Percentiles rank a stretch among this genome's conserved stretches.
Evolutionary conservation across 2,113 vertebrate genomes (phyloP).

Genomic region (Chionodraco myersi): DNA sequence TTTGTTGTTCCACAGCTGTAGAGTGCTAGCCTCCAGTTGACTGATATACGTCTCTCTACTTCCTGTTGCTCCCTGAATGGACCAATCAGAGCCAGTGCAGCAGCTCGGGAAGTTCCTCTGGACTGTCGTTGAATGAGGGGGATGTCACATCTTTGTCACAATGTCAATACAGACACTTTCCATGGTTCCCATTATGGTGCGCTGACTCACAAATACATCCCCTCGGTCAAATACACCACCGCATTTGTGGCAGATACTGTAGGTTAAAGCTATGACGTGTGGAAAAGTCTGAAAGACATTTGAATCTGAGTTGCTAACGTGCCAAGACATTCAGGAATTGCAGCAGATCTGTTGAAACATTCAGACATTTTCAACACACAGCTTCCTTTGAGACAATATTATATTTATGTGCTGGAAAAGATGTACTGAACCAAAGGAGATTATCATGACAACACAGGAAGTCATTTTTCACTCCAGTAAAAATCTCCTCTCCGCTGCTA

Average conservation of each 20-base stretch:
- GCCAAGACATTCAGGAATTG: conserved; percentile 16
- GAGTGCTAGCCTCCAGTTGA: conserved; percentile 63
- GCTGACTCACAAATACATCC: conserved; percentile 39
- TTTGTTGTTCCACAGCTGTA: conserved; percentile 72
- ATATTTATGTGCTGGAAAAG: background rate
- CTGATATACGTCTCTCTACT: conserved; percentile 72
- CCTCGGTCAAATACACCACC: conserved; percentile 19
- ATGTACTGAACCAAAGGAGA: background rate
- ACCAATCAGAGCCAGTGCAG: conserved; percentile 53
- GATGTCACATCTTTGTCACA: conserved; percentile 65
- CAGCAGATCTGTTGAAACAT: background rate
- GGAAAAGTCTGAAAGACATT: conserved; percentile 38
- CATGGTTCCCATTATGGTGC: conserved; percentile 23
- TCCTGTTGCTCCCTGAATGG: conserved; percentile 61
- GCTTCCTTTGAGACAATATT: conserved; percentile 22
- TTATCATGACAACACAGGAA: conserved; percentile 58
- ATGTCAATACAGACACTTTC: conserved; percentile 60
- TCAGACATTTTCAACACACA: background rate
- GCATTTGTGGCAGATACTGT: background rate
- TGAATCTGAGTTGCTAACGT: conserved; percentile 1
- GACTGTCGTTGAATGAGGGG: conserved; percentile 68
- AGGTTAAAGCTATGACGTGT: background rate
- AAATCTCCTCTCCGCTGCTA: conserved; percentile 16
- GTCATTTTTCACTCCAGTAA: conserved; percentile 6
- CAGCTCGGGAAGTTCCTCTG: conserved; percentile 57